A percentile compares a stretch with the other conserved stretches of the same genome.
Evolutionary conservation across 2,888 invertebrate genomes (phyloP).

Genomic region (Drosophila mayaguana): DNA sequence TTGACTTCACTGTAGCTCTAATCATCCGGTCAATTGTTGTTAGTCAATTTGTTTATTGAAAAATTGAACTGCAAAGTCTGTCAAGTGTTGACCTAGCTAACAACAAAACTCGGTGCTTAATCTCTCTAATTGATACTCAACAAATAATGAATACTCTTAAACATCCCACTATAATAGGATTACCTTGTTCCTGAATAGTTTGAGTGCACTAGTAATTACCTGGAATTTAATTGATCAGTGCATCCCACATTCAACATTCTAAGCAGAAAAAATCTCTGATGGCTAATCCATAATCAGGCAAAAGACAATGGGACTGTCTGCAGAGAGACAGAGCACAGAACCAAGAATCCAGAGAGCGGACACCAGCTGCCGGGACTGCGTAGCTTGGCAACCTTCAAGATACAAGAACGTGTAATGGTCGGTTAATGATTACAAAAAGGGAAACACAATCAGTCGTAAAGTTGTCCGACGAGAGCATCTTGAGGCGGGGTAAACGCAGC

Average conservation of each 20-base stretch:
- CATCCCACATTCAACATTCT: conserved; percentile 15
- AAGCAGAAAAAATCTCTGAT: conserved; percentile 40
- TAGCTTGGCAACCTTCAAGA: conserved; percentile 34
- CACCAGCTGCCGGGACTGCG: conserved; percentile 32
- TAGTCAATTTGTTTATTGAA: too few species aligned
- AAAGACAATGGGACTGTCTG: conserved; percentile 20
- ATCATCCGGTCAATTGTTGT: too few species aligned
- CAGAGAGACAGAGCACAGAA: background rate
- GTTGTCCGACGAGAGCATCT: conserved; percentile 41
- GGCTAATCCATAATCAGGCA: conserved; percentile 46
- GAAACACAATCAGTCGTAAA: conserved; percentile 66
- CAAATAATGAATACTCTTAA: background rate
- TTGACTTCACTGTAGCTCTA: too few species aligned
- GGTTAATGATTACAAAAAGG: conserved; percentile 67
- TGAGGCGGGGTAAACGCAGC: conserved; percentile 44
- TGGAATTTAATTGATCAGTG: conserved; percentile 37
- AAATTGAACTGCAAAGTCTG: background rate
- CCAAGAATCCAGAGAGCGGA: background rate
- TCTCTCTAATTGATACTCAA: background rate
- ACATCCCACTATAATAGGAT: background rate
- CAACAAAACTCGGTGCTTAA: background rate
- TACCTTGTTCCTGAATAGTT: background rate
- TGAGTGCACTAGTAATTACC: conserved; percentile 41
- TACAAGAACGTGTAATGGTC: conserved; percentile 66
- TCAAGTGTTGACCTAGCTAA: too few species aligned